Percentiles rank a stretch among this genome's conserved stretches.
Evolutionary conservation across 2,113 vertebrate species (phyloP).

Genomic region (Emydocephalus ijimae): DNA sequence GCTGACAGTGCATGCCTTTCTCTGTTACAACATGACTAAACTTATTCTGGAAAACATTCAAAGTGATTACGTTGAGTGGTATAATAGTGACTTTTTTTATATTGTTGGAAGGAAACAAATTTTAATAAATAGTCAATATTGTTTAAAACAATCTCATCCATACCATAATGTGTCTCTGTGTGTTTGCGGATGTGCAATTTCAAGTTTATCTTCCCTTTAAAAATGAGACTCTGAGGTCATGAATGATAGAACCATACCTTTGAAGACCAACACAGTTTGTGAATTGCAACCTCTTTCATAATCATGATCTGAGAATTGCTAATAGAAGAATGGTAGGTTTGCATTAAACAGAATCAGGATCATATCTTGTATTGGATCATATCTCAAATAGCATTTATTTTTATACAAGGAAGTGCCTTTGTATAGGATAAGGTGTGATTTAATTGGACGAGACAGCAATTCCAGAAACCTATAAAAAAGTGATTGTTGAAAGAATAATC

Average conservation of each 20-base stretch:
- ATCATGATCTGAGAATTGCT: not conserved
- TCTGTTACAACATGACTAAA: constrained; percentile 39
- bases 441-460: not conserved
- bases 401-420: not conserved
- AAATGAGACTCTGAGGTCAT: not conserved
- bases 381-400: not conserved
- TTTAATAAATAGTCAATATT: constrained; percentile 10
- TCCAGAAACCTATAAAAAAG: not conserved
- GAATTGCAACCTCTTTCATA: not conserved
- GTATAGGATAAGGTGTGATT: not conserved
- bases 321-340: not conserved
- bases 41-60: constrained; percentile 32
- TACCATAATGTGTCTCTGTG: not conserved
- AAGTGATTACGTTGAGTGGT: not conserved
- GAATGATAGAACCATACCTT: not conserved
- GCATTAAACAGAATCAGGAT: not conserved
- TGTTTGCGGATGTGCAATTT: not conserved
- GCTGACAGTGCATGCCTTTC: constrained; percentile 41
- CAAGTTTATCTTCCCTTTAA: not conserved
- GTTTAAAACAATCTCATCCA: constrained; percentile 30
- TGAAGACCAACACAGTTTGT: not conserved
- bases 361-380: not conserved
- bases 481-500: not conserved
- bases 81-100: constrained; percentile 11
- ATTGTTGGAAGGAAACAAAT: constrained; percentile 21